Percentiles rank a stretch among this genome's conserved stretches.
These are phyloP conservation scores for Campoletis sonorensis DNA, from an alignment of 1,140 invertebrate genomes.

Conservation along the genomic window DNA sequence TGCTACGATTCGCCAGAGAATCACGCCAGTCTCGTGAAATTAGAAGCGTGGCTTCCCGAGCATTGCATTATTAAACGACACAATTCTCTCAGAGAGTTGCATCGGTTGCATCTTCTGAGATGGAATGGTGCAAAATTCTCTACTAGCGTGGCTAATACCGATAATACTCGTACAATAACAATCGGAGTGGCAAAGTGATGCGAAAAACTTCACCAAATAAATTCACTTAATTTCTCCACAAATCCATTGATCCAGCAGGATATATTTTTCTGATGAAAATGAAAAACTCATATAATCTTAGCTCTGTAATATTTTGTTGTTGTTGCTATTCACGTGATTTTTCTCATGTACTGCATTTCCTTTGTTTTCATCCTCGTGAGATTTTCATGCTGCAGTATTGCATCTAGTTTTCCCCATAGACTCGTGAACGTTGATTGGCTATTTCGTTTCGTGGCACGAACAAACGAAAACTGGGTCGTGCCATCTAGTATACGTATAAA, in stretches of 20 bases:
- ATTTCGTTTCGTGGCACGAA: conserved; percentile 33
- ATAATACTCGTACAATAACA: not conserved
- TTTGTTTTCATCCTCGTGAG: conserved; percentile 5
- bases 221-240: not conserved
- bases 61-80: not conserved
- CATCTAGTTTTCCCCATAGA: conserved; percentile 23
- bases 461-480: conserved; percentile 30
- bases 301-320: not conserved
- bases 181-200: not conserved
- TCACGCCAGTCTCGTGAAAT: conserved; percentile 21
- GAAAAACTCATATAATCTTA: not conserved
- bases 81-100: not conserved
- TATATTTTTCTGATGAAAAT: not conserved
- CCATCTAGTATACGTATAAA: not conserved
- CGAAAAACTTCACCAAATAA: not conserved
- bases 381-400: conserved; percentile 21
- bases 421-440: conserved; percentile 45
- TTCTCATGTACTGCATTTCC: not conserved
- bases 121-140: not conserved
- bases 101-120: not conserved
- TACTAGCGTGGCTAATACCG: not conserved
- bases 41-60: conserved; percentile 20
- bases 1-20: not conserved
- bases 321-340: not conserved
- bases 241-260: not conserved